Evolutionary conservation across 2,888 invertebrate species (phyloP).

Genomic region (Carabus problematicus): DNA sequence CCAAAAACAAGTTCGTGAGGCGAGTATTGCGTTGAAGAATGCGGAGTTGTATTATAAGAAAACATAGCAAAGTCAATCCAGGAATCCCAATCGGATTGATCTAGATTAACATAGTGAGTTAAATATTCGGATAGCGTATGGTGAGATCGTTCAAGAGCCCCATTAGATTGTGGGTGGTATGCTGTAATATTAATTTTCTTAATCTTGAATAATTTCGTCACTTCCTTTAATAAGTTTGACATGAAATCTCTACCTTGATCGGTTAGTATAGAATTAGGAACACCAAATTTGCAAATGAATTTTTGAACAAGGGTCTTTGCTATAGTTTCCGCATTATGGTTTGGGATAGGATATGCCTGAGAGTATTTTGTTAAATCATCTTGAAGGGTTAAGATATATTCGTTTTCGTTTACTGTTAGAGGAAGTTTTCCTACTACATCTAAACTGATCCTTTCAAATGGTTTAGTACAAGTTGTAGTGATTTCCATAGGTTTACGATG

Average conservation of each 20-base stretch:
- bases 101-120: conserved; percentile 46
- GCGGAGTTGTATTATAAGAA: conserved; percentile 46
- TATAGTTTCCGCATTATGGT: conserved; percentile 48
- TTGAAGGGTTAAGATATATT: conserved; percentile 49
- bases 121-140: conserved; percentile 49
- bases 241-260: conserved; percentile 46
- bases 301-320: conserved; percentile 45
- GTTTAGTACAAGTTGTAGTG: conserved; percentile 48
- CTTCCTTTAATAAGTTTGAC: conserved; percentile 49
- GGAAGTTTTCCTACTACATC: conserved; percentile 45
- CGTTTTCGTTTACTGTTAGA: conserved; percentile 45
- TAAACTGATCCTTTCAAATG: conserved; percentile 49
- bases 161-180: conserved; percentile 51
- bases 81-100: conserved; percentile 49
- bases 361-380: conserved; percentile 49
- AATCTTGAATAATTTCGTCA: conserved; percentile 50
- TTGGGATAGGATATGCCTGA: conserved; percentile 46
- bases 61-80: conserved; percentile 47
- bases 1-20: conserved; percentile 49
- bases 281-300: conserved; percentile 46
- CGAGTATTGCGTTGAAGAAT: conserved; percentile 47
- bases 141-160: conserved; percentile 51
- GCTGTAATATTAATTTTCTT: conserved; percentile 50
- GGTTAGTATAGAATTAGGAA: conserved; percentile 44
- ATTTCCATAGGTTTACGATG: conserved; percentile 50